These are phyloP conservation scores for Pangasius larnaudii DNA, from an alignment of 2,797 vertebrate species.

Conservation along the genomic window DNA sequence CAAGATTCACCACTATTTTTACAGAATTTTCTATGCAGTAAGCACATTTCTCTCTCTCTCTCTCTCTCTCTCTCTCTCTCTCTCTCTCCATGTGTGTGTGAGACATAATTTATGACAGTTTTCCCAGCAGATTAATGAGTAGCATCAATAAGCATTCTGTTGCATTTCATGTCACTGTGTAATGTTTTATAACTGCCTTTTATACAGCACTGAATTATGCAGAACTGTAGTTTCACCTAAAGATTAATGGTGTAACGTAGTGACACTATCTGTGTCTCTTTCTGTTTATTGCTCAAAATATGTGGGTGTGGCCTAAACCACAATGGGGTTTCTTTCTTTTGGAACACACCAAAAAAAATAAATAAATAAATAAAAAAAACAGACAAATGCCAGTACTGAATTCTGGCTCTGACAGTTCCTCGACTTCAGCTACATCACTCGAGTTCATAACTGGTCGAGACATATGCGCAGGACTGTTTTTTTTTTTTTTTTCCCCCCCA, in stretches of 20 bases:
- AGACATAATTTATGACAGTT: neutral
- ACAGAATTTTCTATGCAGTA: neutral
- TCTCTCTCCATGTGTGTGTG: neutral
- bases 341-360: neutral
- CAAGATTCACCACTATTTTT: constrained; percentile 2
- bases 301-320: neutral
- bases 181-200: neutral
- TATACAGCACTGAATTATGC: neutral
- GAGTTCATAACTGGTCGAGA: neutral
- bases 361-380: neutral
- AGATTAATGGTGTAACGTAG: neutral
- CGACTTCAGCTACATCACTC: neutral
- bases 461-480: neutral
- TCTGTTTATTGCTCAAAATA: neutral
- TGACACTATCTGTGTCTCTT: neutral
- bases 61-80: neutral
- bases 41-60: neutral
- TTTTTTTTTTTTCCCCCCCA: neutral
- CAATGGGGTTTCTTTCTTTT: neutral
- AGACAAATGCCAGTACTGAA: neutral
- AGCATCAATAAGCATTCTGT: constrained; percentile 8
- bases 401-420: neutral
- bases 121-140: constrained; percentile 1
- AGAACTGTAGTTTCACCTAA: neutral
- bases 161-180: constrained; percentile 21